These are phyloP conservation scores for Rhynchotus rufescens DNA, from an alignment of 2,797 vertebrate species.

Conservation along the genomic window DNA sequence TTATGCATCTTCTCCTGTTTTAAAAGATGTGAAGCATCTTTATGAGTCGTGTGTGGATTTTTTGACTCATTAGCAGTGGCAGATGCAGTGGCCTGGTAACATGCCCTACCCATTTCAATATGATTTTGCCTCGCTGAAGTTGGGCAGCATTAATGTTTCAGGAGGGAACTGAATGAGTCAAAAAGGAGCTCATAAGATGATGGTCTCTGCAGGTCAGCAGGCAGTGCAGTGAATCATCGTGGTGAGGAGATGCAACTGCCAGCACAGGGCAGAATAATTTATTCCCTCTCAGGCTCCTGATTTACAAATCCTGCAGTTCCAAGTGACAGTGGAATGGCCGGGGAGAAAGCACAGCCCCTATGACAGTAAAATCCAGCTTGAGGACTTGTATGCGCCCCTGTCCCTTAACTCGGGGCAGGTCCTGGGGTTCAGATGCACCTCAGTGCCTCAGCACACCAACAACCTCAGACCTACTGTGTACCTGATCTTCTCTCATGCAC, in stretches of 20 bases:
- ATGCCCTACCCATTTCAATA: not conserved
- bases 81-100: not conserved
- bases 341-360: not conserved
- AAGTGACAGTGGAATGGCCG: not conserved
- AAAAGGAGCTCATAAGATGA: constrained; percentile 39
- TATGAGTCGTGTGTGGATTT: not conserved
- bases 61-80: not conserved
- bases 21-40: not conserved
- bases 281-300: not conserved
- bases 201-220: constrained; percentile 13
- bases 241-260: not conserved
- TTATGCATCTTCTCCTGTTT: not conserved
- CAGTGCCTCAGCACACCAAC: accelerated
- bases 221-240: not conserved
- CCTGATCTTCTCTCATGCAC: not conserved
- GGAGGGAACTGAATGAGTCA: not conserved
- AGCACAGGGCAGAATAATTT: not conserved
- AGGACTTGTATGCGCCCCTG: not conserved
- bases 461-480: not conserved
- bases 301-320: not conserved
- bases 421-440: not conserved
- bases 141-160: not conserved
- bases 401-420: not conserved
- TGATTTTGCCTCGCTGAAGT: not conserved
- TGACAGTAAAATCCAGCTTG: not conserved